These are phyloP conservation scores for Calidris pygmaea DNA, from an alignment of 2,113 vertebrate species.

Conservation along the genomic window DNA sequence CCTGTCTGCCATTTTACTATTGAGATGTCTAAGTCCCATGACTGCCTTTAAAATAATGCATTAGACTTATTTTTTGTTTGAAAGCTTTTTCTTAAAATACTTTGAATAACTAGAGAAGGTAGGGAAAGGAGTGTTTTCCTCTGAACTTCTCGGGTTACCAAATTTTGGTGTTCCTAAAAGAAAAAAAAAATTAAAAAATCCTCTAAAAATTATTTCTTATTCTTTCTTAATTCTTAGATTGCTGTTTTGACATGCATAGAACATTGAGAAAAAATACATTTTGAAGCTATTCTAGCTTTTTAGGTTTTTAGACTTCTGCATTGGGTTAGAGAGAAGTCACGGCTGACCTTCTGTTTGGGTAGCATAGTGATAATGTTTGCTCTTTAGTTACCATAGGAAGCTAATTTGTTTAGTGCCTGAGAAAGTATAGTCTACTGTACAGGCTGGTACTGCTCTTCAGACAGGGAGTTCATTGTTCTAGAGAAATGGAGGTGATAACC, in stretches of 20 bases:
- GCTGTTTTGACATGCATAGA: background rate
- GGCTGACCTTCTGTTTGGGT: background rate
- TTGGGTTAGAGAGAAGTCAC: background rate
- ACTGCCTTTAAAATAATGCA: background rate
- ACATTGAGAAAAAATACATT: background rate
- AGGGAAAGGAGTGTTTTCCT: background rate
- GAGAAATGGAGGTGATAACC: background rate
- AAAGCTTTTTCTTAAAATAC: background rate
- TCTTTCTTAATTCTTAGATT: background rate
- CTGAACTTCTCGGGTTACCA: background rate
- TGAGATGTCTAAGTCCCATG: background rate
- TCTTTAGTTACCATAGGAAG: background rate
- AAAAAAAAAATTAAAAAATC: background rate
- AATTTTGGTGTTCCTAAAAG: background rate
- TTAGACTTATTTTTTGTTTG: background rate
- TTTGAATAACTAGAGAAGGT: background rate
- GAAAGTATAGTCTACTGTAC: background rate
- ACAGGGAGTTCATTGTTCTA: background rate
- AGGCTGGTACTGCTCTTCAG: background rate
- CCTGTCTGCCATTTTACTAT: background rate
- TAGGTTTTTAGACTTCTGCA: background rate
- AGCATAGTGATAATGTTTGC: background rate
- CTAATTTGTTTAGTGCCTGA: background rate
- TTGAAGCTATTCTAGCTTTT: background rate
- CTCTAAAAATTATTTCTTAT: background rate